Percentiles rank a stretch among this genome's conserved stretches.
phyloP scores from a whole-genome alignment of 2,888 invertebrate genomes.

The Acrocyrtus sp. region DNA sequence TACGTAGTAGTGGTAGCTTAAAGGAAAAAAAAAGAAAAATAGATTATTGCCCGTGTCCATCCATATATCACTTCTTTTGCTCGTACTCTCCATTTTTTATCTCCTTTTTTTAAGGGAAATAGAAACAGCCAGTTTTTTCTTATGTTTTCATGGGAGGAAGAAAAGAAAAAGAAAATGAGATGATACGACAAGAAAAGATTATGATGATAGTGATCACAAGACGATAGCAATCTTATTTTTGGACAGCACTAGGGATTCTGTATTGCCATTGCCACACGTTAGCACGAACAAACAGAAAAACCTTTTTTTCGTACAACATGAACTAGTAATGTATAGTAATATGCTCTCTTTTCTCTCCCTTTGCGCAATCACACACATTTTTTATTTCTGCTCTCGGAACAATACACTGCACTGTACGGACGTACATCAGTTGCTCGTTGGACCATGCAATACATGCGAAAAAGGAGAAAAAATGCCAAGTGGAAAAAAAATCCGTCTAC shows the following conservation, averaged over 20 bases:
- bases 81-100: conserved; percentile 1
- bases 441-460: conserved; percentile 1
- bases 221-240: background rate
- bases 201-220: conserved; percentile 3
- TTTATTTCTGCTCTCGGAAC: conserved; percentile 3
- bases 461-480: background rate
- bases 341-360: background rate
- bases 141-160: background rate
- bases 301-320: too few species aligned
- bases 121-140: background rate
- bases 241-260: too few species aligned
- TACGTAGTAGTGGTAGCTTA: background rate
- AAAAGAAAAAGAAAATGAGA: conserved; percentile 7
- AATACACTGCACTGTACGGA: too few species aligned
- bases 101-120: too few species aligned
- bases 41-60: conserved; percentile 17
- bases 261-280: background rate
- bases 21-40: conserved; percentile 5
- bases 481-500: background rate
- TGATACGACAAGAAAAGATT: conserved; percentile 9
- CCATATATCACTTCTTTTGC: background rate
- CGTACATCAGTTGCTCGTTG: conserved; percentile 3
- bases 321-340: background rate
- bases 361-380: conserved; percentile 10
- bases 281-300: too few species aligned